Percentiles rank a stretch among this genome's conserved stretches.
phyloP scores from a whole-genome alignment of 37 sponge, comb jelly and placozoan genomes.

The Halichondria panicea region DNA sequence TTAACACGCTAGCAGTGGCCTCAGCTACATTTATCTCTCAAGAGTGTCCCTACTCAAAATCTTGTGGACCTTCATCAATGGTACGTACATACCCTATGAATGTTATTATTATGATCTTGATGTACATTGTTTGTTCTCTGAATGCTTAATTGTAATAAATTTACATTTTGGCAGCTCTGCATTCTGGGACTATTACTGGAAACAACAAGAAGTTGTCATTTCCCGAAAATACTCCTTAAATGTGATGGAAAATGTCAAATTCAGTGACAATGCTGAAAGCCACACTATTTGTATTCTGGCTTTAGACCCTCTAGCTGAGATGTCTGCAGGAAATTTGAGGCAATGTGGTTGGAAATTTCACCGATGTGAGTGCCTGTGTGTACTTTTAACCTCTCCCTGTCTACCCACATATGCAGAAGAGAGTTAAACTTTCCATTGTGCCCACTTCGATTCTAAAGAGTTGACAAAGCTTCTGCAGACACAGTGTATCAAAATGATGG shows the following conservation, averaged over 20 bases:
- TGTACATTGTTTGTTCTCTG: not conserved
- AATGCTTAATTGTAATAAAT: not conserved
- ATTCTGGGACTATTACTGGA: no score
- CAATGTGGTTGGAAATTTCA: slow-evolving; percentile 60
- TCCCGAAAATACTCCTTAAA: not conserved
- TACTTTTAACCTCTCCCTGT: not conserved
- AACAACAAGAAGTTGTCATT: no score
- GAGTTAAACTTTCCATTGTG: slow-evolving; percentile 60
- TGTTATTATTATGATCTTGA: no score
- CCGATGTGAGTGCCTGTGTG: slow-evolving; percentile 31
- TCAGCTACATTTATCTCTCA: slow-evolving; percentile 71
- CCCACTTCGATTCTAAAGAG: slow-evolving; percentile 68
- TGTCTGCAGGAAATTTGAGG: slow-evolving; percentile 78
- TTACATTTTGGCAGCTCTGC: not conserved
- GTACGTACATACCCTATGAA: not conserved
- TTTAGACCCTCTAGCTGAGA: slow-evolving; percentile 55
- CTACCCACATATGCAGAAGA: slow-evolving; percentile 26
- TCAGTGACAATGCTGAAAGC: not conserved
- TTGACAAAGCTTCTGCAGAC: slow-evolving; percentile 49
- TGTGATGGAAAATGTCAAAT: not conserved
- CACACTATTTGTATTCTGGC: slow-evolving; percentile 40
- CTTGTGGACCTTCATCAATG: not conserved
- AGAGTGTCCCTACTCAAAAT: slow-evolving; percentile 66
- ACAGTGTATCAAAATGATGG: slow-evolving; percentile 73
- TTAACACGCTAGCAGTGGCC: slow-evolving; percentile 80